Evolutionary conservation across 2,888 invertebrate species (phyloP).

Genomic region (Incurvaria masculella): DNA sequence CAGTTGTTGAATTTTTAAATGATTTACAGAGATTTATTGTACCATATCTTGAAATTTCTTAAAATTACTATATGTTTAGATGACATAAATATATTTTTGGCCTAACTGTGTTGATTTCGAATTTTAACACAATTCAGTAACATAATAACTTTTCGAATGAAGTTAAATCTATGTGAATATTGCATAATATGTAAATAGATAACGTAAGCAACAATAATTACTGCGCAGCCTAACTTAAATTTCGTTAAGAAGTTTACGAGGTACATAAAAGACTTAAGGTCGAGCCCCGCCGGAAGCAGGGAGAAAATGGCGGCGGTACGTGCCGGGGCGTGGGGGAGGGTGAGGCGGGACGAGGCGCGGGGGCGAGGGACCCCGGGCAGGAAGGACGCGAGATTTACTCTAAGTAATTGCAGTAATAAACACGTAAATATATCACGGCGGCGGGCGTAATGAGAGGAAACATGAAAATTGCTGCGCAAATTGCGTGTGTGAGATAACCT

Average conservation of each 20-base stretch:
- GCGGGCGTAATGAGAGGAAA: slow-evolving; percentile 53
- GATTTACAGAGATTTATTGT: too few relatives aligned
- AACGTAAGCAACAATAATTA: neutral
- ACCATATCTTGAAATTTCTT: too few relatives aligned
- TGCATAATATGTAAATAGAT: too few relatives aligned
- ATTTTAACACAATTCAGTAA: too few relatives aligned
- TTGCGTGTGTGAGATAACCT: slow-evolving; percentile 56
- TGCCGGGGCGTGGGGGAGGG: slow-evolving; percentile 50
- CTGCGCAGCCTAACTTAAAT: neutral
- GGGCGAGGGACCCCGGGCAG: slow-evolving; percentile 24
- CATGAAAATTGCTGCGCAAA: slow-evolving; percentile 53
- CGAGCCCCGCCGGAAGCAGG: slow-evolving; percentile 54
- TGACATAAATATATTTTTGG: too few relatives aligned
- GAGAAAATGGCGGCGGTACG: slow-evolving; percentile 41
- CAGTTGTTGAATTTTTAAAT: too few relatives aligned
- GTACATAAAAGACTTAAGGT: slow-evolving; percentile 56
- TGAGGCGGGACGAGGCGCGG: slow-evolving; percentile 24
- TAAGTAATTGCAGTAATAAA: slow-evolving; percentile 61
- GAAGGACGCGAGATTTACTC: slow-evolving; percentile 59
- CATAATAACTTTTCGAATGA: too few relatives aligned
- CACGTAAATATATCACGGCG: slow-evolving; percentile 56
- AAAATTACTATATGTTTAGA: too few relatives aligned
- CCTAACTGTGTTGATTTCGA: too few relatives aligned
- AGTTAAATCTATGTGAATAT: too few relatives aligned
- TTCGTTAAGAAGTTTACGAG: slow-evolving; percentile 54